Evolutionary conservation across 2,888 invertebrate genomes (phyloP).

Genomic region (Drosophila aldrichi): DNA sequence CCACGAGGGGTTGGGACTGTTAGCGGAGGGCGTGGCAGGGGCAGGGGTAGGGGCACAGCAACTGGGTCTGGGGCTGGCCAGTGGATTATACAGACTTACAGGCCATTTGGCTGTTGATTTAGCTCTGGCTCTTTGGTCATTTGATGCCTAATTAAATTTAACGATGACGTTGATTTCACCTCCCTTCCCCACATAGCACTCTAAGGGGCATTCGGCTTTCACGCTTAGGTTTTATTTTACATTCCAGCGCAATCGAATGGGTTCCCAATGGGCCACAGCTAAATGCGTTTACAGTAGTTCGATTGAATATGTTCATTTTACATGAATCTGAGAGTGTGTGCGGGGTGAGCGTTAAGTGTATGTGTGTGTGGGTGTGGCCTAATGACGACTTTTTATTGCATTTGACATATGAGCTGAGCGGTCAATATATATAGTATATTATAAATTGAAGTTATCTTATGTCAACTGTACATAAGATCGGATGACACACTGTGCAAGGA

Average conservation of each 20-base stretch:
- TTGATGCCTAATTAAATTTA: conserved; percentile 84
- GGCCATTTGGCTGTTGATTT: conserved; percentile 82
- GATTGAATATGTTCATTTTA: conserved; percentile 3
- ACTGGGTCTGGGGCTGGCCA: not conserved
- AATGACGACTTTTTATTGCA: conserved; percentile 5
- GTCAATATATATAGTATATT: not conserved
- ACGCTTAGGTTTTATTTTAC: conserved; percentile 52
- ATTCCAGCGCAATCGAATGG: conserved; percentile 30
- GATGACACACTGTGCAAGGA: not conserved
- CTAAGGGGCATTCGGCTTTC: not conserved
- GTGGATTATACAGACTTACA: conserved; percentile 59
- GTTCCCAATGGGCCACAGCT: conserved; percentile 30
- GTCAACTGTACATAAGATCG: not conserved
- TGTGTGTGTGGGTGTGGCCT: not conserved
- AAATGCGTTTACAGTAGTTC: conserved; percentile 14
- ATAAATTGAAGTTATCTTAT: not conserved
- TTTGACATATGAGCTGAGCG: conserved; percentile 8
- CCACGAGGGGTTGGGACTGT: not conserved
- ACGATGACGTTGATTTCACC: conserved; percentile 74
- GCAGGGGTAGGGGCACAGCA: not conserved
- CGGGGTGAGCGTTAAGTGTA: not conserved
- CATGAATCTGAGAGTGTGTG: not conserved
- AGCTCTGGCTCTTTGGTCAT: conserved; percentile 73
- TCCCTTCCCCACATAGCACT: not conserved
- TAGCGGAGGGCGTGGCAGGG: not conserved